Evolutionary conservation across 2,113 vertebrate genomes (phyloP).

Genomic region (Odocoileus virginianus): DNA sequence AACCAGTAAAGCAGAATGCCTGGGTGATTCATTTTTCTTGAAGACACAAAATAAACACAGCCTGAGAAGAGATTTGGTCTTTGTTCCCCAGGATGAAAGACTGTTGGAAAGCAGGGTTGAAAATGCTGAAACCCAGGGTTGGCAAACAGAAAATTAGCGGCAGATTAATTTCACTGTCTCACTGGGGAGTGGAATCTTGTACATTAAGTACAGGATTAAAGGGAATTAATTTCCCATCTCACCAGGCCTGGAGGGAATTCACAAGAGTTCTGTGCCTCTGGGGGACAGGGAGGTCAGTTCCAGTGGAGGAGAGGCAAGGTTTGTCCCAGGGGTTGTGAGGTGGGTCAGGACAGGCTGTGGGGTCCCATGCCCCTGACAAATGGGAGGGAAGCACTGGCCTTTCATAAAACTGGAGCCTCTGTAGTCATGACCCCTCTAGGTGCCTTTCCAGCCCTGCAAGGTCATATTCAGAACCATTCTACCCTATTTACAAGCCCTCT

Average conservation of each 20-base stretch:
- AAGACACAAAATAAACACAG: not conserved
- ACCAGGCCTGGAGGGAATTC: not conserved
- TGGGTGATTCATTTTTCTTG: not conserved
- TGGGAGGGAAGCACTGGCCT: not conserved
- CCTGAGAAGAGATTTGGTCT: conserved; percentile 28
- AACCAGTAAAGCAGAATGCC: not conserved
- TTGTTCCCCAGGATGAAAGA: conserved; percentile 4
- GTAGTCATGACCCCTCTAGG: fast-evolving
- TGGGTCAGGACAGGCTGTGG: not conserved
- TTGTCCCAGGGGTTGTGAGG: fast-evolving
- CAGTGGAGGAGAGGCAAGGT: not conserved
- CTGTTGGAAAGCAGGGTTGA: not conserved
- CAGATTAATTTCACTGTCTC: conserved; percentile 50
- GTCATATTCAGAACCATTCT: fast-evolving
- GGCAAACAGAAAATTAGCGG: conserved; percentile 43
- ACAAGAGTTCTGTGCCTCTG: not conserved
- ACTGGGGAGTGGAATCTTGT: not conserved
- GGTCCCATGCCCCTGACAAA: not conserved
- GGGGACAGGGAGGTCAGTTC: not conserved
- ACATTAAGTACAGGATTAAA: conserved; percentile 4
- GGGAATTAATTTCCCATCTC: not conserved
- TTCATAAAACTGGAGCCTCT: too few species aligned
- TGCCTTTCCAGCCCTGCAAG: not conserved
- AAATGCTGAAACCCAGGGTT: not conserved
- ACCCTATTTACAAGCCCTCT: not conserved